Conservation (phyloP, 2,113 vertebrate species). For the Arenaria interpres region DNA sequence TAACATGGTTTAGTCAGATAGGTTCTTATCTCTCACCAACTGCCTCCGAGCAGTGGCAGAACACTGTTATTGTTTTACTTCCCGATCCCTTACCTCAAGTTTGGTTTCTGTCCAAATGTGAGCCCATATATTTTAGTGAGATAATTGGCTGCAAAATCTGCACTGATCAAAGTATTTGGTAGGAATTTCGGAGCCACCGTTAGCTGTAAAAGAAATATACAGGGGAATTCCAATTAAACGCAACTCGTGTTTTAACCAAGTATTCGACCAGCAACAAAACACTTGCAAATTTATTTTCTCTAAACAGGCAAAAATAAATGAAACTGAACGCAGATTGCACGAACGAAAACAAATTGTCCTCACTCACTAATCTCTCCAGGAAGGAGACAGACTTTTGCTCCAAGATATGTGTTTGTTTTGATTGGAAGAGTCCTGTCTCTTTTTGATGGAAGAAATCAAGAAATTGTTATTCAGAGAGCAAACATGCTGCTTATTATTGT, state of each 20-base stretch:
- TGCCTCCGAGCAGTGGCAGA: background rate
- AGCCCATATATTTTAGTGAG: conserved; percentile 91
- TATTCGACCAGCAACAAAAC: conserved; percentile 2
- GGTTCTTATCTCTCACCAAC: background rate
- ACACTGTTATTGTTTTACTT: conserved; percentile 20
- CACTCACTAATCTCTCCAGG: conserved; percentile 44
- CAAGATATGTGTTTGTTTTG: conserved; percentile 57
- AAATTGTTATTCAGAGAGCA: conserved; percentile 39
- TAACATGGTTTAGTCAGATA: conserved; percentile 14
- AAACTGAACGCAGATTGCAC: background rate
- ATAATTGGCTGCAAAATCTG: conserved; percentile 96
- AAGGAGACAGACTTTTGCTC: conserved; percentile 41
- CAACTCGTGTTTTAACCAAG: background rate
- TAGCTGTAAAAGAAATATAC: conserved; percentile 79
- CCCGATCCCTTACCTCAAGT: conserved; percentile 82
- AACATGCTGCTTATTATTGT: conserved; percentile 44
- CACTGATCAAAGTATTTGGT: conserved; percentile 89
- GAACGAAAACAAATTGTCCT: conserved; percentile 36
- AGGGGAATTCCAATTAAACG: background rate
- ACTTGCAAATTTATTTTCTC: conserved; percentile 4
- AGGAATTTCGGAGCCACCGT: conserved; percentile 88
- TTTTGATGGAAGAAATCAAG: conserved; percentile 15
- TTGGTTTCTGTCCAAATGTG: conserved; percentile 95
- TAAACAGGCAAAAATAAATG: background rate
- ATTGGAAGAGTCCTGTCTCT: conserved; percentile 6